Base-by-base conservation (phyloP, 2,113 vertebrate species). In the Podilymbus podiceps region DNA sequence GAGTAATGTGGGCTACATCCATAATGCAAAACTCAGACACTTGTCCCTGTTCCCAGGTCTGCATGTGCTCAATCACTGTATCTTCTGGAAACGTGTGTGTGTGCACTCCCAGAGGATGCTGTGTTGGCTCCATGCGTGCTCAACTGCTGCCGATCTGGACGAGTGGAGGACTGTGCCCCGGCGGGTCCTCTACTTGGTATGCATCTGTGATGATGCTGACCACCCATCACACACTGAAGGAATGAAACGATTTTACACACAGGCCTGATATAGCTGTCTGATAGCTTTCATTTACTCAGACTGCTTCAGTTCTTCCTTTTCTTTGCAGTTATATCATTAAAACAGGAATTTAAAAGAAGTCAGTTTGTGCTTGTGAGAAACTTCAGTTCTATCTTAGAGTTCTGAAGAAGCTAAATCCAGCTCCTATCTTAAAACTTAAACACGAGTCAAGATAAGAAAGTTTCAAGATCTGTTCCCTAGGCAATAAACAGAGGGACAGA, bases 61-160 rank as follows among this genome's bases (percentile, higher is more conserved):
- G 52, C 47, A 5, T 4, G 9, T 35, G 69, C 6, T 66, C 47
- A 69, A 49, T 28, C 68, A 31, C 33, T 6, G 8, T n/a, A 18
- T 52, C 46, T 73, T 56, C 53, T 23, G 31, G 73, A 69, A 84
- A 30, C 5, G 4, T 2, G 4, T 6, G 22, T 3, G 6, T 11
- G 30, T 0, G 0, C 20, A 4, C 35, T 35, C 33, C 63, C 63
- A 22, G 53, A 23, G 69, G 58, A 52, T 24, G 63, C 55, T 33
- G 38, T 8, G 31, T 6, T 62, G 60, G 52, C 23, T 50, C 55
- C 46, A 11, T 0, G 1, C 0, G 1, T 7, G 16, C n/a, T 46
- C 49, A 47, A 31, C 23, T 44, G 67, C 25, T 31, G 35, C 85
- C 15, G 4, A 8, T 19, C 25, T 0, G 0, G 58, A 22, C 0